A percentile compares a stretch with the other conserved stretches of the same genome.
These are phyloP conservation scores for Mimumesa dahlbomi DNA, from an alignment of 2,888 invertebrate genomes.

Conservation along the genomic window DNA sequence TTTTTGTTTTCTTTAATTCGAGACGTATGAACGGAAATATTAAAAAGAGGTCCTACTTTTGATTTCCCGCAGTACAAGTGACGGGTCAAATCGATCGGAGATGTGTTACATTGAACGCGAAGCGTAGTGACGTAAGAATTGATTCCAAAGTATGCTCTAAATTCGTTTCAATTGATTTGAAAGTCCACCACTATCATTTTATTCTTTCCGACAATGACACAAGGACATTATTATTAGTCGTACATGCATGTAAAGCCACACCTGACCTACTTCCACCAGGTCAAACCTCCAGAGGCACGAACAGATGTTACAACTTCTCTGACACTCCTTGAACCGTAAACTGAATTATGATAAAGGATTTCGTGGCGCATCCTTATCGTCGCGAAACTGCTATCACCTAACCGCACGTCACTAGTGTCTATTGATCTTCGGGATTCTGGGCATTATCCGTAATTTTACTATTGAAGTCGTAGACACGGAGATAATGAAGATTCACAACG, in stretches of 20 bases:
- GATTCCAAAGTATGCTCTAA: slow-evolving; percentile 11
- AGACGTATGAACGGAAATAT: neutral
- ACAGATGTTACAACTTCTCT: neutral
- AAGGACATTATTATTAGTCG: slow-evolving; percentile 13
- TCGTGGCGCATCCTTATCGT: too few species aligned
- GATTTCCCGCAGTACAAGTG: slow-evolving; percentile 10
- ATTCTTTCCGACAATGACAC: slow-evolving; percentile 6
- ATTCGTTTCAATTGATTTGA: slow-evolving; percentile 11
- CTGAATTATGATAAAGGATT: neutral
- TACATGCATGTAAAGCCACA: neutral
- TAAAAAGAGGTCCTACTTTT: neutral
- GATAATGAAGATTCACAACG: too few species aligned
- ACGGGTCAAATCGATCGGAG: slow-evolving; percentile 19
- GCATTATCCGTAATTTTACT: too few species aligned
- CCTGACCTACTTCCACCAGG: slow-evolving; percentile 11
- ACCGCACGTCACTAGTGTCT: too few species aligned
- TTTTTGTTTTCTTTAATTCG: too few species aligned
- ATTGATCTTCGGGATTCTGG: too few species aligned
- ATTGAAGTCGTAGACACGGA: too few species aligned
- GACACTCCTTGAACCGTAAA: neutral
- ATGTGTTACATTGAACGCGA: slow-evolving; percentile 1
- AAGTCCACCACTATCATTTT: neutral
- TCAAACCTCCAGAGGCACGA: neutral
- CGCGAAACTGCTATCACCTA: too few species aligned
- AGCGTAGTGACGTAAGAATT: slow-evolving; percentile 13